These are phyloP conservation scores for Platycercus adscitus DNA, from an alignment of 2,113 vertebrate species.

Conservation along the genomic window DNA sequence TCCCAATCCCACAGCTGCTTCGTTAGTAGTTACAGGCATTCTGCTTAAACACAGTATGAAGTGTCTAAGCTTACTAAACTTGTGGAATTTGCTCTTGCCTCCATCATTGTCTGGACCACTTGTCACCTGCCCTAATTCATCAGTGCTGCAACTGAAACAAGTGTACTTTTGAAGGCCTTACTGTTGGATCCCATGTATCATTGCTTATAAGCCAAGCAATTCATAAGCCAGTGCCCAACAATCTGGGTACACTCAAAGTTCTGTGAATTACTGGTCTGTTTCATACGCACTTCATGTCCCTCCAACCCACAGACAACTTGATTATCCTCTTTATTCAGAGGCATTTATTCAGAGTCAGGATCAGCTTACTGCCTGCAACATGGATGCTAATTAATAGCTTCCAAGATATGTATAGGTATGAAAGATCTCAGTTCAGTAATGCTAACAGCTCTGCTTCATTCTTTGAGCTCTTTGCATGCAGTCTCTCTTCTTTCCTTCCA, in stretches of 20 bases:
- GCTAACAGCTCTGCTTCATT: neutral
- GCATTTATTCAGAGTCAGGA: neutral
- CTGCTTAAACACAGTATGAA: neutral
- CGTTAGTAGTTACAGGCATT: neutral
- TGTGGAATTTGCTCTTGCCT: neutral
- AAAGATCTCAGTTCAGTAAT: neutral
- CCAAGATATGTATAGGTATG: neutral
- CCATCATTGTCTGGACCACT: neutral
- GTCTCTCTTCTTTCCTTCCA: neutral
- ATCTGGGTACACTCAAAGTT: neutral
- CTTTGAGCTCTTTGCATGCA: neutral
- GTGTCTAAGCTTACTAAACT: neutral
- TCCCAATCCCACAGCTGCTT: neutral
- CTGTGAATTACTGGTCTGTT: neutral
- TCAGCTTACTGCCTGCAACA: neutral
- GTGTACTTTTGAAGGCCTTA: neutral
- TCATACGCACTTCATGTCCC: neutral
- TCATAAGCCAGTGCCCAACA: neutral
- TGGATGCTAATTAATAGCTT: neutral
- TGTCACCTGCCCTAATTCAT: neutral
- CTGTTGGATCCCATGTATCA: neutral
- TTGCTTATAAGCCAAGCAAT: neutral
- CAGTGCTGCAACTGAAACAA: neutral
- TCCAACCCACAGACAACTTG: rapidly evolving
- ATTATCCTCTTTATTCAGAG: neutral